phyloP scores from a whole-genome alignment of 1,140 invertebrate genomes.

The Eriosoma lanigerum region DNA sequence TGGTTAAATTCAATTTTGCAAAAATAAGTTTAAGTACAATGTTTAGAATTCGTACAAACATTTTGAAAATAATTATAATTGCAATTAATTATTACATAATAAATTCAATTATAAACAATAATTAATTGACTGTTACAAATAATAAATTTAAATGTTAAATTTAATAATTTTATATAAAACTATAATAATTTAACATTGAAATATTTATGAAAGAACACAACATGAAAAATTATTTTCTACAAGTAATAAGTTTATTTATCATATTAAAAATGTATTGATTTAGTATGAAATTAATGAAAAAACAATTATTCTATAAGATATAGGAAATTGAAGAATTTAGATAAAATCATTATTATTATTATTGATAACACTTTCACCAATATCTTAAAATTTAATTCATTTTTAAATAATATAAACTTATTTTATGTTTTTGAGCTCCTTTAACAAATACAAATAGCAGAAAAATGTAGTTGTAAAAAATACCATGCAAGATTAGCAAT shows the following conservation, averaged over 20 bases:
- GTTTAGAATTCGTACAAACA: not conserved
- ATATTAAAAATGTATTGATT: too few relatives aligned
- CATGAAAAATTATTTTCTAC: not conserved
- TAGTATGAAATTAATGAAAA: too few relatives aligned
- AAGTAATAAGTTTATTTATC: too few relatives aligned
- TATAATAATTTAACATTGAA: not conserved
- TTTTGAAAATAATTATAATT: not conserved
- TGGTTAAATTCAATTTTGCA: conserved; percentile 7
- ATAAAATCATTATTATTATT: too few relatives aligned
- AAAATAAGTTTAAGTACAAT: conserved; percentile 21
- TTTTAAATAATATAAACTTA: too few relatives aligned
- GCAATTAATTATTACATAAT: not conserved
- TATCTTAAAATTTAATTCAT: too few relatives aligned
- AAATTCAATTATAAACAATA: conserved; percentile 19
- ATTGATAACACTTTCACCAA: too few relatives aligned
- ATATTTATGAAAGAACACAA: not conserved
- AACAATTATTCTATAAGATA: too few relatives aligned
- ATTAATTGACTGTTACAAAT: not conserved
- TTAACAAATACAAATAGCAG: not conserved
- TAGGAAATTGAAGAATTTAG: too few relatives aligned
- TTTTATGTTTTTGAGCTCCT: too few relatives aligned
- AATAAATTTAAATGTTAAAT: not conserved
- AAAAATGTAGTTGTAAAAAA: conserved; percentile 1
- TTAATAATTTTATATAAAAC: not conserved
- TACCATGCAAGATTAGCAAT: not conserved